Base-by-base conservation (phyloP, 2,888 invertebrate species). In the Lycocerus yunnanus region DNA sequence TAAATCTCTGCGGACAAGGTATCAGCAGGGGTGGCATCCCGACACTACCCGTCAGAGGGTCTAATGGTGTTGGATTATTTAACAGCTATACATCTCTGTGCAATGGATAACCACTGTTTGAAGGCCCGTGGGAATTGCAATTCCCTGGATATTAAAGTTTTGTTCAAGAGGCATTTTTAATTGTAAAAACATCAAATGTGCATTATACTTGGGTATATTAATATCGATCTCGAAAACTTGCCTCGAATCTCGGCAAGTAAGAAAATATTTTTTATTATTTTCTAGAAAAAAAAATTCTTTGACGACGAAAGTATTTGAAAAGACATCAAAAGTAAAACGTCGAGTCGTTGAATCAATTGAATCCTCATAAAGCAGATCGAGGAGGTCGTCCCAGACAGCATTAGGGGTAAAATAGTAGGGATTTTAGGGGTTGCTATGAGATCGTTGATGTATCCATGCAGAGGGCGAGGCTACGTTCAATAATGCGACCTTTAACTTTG, bases 51-150 rank as follows among this genome's bases (percentile, higher is more conserved):
- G 81, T 80, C 80, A 82, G 82, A 83, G 84, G 80, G 79, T 84
- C 83, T 87, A 86, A 87, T 87, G 86, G 86, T 83, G 83, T 83
- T 87, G 86, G 87, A 87, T 87, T 87, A 87, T 87, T 86, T 86
- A 87, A 84, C 85, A 85, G 84, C 85, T 83, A 84, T 86, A 86
- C 81, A 81, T 83, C 83, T 83, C 83, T 77, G 80, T 79, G 82
- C 85, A 84, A 86, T 86, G 86, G 87, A 86, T 86, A 86, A 85
- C 85, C 84, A 85, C 83, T 85, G 86, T 87, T 86, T 83, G 82
- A 80, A 73, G 81, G 80, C 84, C 79, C 84, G 61, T 61, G 83
- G 81, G 83, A 81, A 60, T 79, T 13, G 60, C 69, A 69, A 74
- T 67, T 81, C 80, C 82, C 75, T 21, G n/a, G 58, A 24, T 65